These are phyloP conservation scores for Shinisaurus crocodilurus DNA, from an alignment of 2,113 vertebrate genomes.

Conservation along the genomic window DNA sequence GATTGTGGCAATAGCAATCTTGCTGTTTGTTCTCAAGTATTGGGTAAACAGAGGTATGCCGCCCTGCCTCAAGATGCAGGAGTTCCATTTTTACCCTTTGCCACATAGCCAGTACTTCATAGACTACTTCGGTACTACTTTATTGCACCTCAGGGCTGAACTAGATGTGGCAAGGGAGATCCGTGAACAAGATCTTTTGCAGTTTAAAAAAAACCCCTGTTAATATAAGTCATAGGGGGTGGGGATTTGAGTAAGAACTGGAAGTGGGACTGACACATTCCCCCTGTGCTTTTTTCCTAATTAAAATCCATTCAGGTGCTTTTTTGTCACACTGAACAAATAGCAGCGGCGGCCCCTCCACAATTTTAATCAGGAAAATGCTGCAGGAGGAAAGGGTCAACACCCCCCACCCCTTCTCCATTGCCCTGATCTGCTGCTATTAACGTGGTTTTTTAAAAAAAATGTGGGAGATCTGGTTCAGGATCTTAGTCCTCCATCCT, in stretches of 20 bases:
- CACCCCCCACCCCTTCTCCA: not conserved
- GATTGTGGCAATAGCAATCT: not conserved
- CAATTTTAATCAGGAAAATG: slow-evolving; percentile 4
- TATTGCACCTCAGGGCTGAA: not conserved
- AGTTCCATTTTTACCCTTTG: not conserved
- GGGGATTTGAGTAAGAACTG: not conserved
- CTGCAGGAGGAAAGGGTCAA: not conserved
- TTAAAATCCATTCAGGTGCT: not conserved
- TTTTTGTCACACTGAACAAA: not conserved
- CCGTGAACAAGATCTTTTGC: not conserved
- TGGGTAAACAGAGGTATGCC: not conserved
- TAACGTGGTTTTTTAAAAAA: not conserved
- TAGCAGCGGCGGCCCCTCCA: too few species aligned
- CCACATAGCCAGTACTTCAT: not conserved
- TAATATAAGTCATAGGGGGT: not conserved
- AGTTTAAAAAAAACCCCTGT: not conserved
- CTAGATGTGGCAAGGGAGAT: not conserved
- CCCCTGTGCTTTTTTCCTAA: not conserved
- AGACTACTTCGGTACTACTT: not conserved
- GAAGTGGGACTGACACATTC: not conserved
- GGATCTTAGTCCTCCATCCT: not conserved
- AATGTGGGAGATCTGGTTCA: not conserved
- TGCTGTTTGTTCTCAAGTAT: not conserved
- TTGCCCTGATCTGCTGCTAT: not conserved
- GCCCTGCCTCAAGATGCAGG: not conserved